Conservation (phyloP, 2,113 vertebrate species). For the Caracal caracal region DNA sequence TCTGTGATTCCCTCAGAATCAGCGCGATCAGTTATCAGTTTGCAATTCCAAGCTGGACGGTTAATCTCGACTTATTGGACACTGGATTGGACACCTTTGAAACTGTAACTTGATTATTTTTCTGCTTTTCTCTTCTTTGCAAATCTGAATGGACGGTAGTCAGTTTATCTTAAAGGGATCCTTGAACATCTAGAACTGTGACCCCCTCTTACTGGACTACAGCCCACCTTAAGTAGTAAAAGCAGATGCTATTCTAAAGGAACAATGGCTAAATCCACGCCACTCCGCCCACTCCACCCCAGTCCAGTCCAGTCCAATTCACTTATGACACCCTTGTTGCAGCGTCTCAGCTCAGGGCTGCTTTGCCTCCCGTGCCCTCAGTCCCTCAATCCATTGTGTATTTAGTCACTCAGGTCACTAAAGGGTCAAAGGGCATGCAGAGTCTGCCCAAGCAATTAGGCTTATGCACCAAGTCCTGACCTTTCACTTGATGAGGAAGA, state of each 20-base stretch:
- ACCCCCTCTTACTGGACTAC: not conserved
- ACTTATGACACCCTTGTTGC: not conserved
- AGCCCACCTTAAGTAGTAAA: not conserved
- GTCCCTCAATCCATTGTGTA: conserved; percentile 58
- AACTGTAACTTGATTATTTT: not conserved
- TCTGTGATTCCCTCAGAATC: not conserved
- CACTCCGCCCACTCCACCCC: not conserved
- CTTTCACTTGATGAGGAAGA: conserved; percentile 38
- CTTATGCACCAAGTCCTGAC: conserved; percentile 71
- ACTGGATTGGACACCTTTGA: not conserved
- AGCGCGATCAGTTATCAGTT: not conserved
- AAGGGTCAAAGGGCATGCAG: conserved; percentile 64
- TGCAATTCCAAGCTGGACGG: not conserved
- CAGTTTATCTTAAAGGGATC: conserved; percentile 21
- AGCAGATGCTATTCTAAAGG: not conserved
- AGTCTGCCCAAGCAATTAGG: conserved; percentile 77
- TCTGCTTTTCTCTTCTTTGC: not conserved
- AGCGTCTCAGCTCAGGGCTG: conserved; percentile 12
- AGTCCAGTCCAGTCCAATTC: conserved; percentile 32
- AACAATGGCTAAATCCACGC: conserved; percentile 22
- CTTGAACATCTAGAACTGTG: not conserved
- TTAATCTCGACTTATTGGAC: not conserved
- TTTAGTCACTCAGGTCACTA: conserved; percentile 57
- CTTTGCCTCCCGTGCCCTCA: not conserved
- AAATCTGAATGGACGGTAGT: not conserved